Percentiles rank a stretch among this genome's conserved stretches.
phyloP scores from a whole-genome alignment of 2,113 vertebrate genomes.

The Ptyas mucosa region DNA sequence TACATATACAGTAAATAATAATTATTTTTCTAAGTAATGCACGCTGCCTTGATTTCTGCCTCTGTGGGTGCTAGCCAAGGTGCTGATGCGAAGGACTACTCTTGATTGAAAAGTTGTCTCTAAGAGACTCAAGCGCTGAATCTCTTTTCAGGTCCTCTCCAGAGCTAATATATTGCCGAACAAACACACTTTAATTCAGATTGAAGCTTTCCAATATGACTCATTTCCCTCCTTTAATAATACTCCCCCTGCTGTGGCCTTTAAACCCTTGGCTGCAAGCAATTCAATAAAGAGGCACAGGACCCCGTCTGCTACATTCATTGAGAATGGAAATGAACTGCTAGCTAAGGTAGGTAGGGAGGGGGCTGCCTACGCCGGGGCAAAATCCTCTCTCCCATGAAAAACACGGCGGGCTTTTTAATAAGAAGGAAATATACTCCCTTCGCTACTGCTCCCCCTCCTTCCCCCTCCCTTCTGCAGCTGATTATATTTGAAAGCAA shows the following conservation, averaged over 20 bases:
- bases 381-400: background rate
- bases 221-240: slow-evolving; percentile 70
- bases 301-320: slow-evolving; percentile 15
- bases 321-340: slow-evolving; percentile 1
- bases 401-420: slow-evolving; percentile 24
- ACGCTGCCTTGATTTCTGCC: background rate
- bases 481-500: slow-evolving; percentile 22
- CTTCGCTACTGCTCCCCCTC: background rate
- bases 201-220: slow-evolving; percentile 66
- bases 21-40: slow-evolving; percentile 5
- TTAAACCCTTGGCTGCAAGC: slow-evolving; percentile 61
- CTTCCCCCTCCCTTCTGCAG: background rate
- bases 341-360: background rate
- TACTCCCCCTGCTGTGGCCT: slow-evolving; percentile 62
- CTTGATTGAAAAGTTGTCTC: slow-evolving; percentile 23
- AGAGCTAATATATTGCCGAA: slow-evolving; percentile 65
- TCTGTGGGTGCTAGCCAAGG: background rate
- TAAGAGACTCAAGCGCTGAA: slow-evolving; percentile 1
- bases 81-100: background rate
- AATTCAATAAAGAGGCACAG: slow-evolving; percentile 62
- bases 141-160: slow-evolving; percentile 59
- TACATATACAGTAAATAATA: background rate
- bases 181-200: slow-evolving; percentile 61
- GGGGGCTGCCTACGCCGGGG: background rate
- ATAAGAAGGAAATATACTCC: slow-evolving; percentile 26